phyloP scores from a whole-genome alignment of 2,113 vertebrate species.

The Procapra przewalskii region DNA sequence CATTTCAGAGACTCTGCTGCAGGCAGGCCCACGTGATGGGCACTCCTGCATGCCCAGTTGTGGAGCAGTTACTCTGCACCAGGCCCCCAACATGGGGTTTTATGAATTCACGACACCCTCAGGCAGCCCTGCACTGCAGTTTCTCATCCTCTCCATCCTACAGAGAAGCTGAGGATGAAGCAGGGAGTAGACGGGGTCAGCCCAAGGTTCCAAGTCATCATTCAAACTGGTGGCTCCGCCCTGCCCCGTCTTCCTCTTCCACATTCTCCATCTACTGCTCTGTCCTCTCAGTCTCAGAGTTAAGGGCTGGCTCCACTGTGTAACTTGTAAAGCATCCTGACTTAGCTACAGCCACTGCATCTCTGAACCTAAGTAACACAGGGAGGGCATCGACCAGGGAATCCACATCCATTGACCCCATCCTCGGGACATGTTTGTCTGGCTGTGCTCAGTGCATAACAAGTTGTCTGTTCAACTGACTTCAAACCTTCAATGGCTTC shows the following conservation, averaged over 20 bases:
- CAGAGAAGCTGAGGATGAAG: neutral
- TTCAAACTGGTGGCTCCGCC: no score
- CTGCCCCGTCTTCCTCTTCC: rapidly evolving
- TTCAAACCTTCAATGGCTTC: neutral
- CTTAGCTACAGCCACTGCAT: neutral
- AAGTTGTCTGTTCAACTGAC: neutral
- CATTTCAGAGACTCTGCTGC: neutral
- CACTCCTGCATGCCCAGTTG: neutral
- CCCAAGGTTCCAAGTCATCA: neutral
- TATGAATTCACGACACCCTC: rapidly evolving
- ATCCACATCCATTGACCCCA: neutral
- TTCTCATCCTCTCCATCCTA: neutral
- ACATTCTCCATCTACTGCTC: rapidly evolving
- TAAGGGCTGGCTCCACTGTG: neutral
- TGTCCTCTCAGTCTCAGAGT: neutral
- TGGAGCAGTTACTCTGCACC: neutral
- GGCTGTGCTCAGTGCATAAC: neutral
- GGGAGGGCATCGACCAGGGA: neutral
- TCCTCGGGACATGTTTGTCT: rapidly evolving
- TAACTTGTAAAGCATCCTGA: neutral
- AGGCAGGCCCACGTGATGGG: no score
- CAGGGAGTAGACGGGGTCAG: rapidly evolving
- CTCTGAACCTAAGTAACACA: rapidly evolving
- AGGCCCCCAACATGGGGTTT: no score
- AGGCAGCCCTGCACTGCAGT: neutral